These are phyloP conservation scores for Muscicapa comitata DNA, from an alignment of 2,797 vertebrate species.

Conservation along the genomic window DNA sequence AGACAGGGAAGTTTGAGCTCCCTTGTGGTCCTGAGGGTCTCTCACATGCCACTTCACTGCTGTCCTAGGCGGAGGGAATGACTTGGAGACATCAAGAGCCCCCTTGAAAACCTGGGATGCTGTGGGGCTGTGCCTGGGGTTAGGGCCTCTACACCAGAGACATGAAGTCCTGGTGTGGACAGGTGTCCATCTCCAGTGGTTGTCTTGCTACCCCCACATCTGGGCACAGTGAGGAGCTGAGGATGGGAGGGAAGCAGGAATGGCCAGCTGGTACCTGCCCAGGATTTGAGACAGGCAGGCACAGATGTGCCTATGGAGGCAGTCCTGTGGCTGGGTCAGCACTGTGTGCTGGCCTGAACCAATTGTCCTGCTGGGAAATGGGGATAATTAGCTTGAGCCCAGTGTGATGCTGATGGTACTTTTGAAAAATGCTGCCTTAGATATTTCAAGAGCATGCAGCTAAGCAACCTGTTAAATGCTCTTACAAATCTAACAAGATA, in stretches of 20 bases:
- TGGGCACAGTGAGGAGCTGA: not conserved
- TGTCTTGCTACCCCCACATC: not conserved
- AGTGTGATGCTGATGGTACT: not conserved
- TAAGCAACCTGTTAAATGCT: constrained; percentile 52
- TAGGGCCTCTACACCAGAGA: not conserved
- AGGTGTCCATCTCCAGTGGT: not conserved
- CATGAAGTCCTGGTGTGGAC: not conserved
- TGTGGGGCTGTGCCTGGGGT: not conserved
- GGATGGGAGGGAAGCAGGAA: not conserved
- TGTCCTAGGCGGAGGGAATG: not conserved
- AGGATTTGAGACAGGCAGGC: not conserved
- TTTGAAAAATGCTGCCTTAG: constrained; percentile 24
- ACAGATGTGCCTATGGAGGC: not conserved
- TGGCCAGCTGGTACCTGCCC: not conserved
- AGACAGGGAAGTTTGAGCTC: not conserved
- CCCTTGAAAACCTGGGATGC: not conserved
- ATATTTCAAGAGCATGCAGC: not conserved
- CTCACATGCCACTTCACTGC: not conserved
- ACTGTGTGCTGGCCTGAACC: not conserved
- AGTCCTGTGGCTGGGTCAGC: not conserved
- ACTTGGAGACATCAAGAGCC: not conserved
- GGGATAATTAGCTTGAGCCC: constrained; percentile 27
- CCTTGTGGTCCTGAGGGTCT: not conserved
- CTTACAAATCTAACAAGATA: constrained; percentile 52
- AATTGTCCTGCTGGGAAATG: not conserved